Evolutionary conservation across 64 coral and sea anemone species (phyloP).

Genomic region (Hydrozoanthus tunicans): DNA sequence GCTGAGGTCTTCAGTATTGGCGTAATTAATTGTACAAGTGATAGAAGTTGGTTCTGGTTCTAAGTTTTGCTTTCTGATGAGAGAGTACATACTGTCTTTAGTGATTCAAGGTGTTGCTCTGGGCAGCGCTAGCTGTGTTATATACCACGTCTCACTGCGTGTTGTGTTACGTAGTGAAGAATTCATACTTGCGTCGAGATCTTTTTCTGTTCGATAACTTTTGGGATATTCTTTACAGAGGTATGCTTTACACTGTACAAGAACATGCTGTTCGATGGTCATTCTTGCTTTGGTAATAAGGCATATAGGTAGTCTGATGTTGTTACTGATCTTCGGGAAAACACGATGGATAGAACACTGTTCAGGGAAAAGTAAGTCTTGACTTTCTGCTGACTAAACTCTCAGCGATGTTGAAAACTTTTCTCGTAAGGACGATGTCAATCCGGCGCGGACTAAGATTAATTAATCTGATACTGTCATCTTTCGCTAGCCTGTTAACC

Average conservation of each 20-base stretch:
- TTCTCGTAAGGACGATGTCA: not conserved
- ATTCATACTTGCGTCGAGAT: not conserved
- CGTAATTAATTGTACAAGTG: not conserved
- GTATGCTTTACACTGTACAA: not conserved
- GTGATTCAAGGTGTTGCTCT: not conserved
- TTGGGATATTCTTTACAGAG: not conserved
- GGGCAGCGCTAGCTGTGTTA: not conserved
- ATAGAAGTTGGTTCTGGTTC: not conserved
- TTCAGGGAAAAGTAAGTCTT: not conserved
- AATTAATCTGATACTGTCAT: too few relatives aligned
- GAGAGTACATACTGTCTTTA: not conserved
- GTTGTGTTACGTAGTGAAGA: not conserved
- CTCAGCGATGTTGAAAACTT: slow-evolving; percentile 1
- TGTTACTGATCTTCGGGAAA: not conserved
- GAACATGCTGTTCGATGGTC: not conserved
- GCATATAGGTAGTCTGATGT: not conserved
- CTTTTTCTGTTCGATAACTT: not conserved
- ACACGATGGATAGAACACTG: not conserved
- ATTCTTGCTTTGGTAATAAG: not conserved
- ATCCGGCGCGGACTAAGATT: not conserved
- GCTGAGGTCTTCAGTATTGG: not conserved
- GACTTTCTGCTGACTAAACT: not conserved
- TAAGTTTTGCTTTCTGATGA: not conserved
- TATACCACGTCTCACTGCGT: not conserved
- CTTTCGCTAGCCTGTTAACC: too few relatives aligned